Evolutionary conservation across 2,113 vertebrate species (phyloP), one percentile per base, ranked within the genome.

Genomic region (Periophthalmodon schlosseri): DNA sequence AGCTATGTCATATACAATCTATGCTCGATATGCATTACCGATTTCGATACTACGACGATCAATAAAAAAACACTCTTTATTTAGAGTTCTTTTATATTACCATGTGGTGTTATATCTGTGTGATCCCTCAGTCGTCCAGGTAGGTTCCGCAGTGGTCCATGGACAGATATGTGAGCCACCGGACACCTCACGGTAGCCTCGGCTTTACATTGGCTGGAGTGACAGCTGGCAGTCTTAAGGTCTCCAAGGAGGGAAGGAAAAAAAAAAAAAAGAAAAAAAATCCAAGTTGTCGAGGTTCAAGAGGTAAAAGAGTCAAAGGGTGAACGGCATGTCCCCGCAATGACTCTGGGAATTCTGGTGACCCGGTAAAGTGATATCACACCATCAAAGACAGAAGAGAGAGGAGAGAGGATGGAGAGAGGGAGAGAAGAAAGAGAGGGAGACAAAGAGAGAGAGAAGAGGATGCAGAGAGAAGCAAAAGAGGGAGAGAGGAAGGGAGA

Each of bases 321-420:
- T 92, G 91, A 92, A 81, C 69, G 61, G 57, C 63, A 28, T 88
- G 92, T 83, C 92, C 90, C 82, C 75, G 46, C 16, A 18, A 68
- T 92, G 92, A 93, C 92, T 89, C 87, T 75, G 70, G 86, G 82
- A 93, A 92, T 92, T 93, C 90, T 92, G 91, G 91, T 88, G 88
- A 93, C 84, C 87, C 82, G 28, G 91, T 92, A 92, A 94, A 91
- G 82, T 88, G 89, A 93, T 91, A 92, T 91, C 84, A 76, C 79
- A 8, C 83, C 81, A 80, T 57, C 58, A 67, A 82, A 74, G 75
- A 80, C 76, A 73, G 77, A 69, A 77, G 47, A 60, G 72, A 34
- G 13, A 47, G n/a, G 36, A 23, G 34, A 20, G 24, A 64, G 24
- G 13, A 11, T 28, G 54, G 71, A 20, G n/a, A 13, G 3, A n/a